Evolutionary conservation across 2,113 vertebrate species (phyloP).

Genomic region (Periophthalmus modestus): DNA sequence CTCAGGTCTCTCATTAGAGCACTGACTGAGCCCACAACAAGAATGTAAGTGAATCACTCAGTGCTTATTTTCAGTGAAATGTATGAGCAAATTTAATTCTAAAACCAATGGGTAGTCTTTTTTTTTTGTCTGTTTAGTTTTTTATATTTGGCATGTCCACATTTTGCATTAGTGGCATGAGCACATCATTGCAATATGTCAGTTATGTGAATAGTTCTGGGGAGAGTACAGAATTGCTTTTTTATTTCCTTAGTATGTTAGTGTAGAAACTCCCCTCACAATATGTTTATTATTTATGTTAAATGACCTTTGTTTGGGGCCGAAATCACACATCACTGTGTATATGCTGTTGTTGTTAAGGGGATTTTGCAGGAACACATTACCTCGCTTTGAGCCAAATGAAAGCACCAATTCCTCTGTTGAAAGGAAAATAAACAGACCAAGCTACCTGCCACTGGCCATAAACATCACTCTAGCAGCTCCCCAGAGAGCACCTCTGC

Average conservation of each 20-base stretch:
- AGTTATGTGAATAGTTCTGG: too few species aligned
- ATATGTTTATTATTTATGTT: neutral
- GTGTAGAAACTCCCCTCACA: neutral
- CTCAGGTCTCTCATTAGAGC: slow-evolving; percentile 49
- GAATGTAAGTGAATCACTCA: too few species aligned
- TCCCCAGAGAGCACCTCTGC: slow-evolving; percentile 32
- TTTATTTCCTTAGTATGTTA: neutral
- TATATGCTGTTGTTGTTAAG: slow-evolving; percentile 60
- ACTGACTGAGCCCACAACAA: neutral
- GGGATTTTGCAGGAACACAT: slow-evolving; percentile 61
- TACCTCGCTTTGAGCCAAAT: slow-evolving; percentile 47
- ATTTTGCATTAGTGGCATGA: too few species aligned
- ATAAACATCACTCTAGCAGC: slow-evolving; percentile 49
- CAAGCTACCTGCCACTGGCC: slow-evolving; percentile 36
- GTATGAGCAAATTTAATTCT: too few species aligned
- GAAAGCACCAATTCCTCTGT: slow-evolving; percentile 38
- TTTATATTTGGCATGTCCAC: too few species aligned
- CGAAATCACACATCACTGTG: neutral
- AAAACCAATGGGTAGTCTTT: too few species aligned
- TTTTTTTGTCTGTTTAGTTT: too few species aligned
- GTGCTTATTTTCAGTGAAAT: too few species aligned
- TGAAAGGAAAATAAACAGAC: slow-evolving; percentile 69
- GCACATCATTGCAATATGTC: too few species aligned
- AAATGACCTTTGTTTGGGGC: neutral
- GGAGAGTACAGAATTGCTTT: too few species aligned